phyloP scores from a whole-genome alignment of 2,113 vertebrate species.

The Solea senegalensis region DNA sequence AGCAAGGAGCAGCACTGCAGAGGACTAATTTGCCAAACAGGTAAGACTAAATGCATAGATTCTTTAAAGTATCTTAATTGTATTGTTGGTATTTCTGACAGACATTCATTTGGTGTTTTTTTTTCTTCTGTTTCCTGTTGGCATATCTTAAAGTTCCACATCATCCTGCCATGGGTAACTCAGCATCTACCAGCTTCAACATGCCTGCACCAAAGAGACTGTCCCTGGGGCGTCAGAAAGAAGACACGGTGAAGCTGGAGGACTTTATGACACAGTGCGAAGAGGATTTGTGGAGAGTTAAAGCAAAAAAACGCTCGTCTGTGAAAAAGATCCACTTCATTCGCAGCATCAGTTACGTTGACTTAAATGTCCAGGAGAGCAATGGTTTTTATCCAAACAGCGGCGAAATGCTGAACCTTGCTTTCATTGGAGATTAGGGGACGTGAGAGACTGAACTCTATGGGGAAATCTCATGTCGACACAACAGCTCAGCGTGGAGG shows the following conservation, averaged over 20 bases:
- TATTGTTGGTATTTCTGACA: neutral
- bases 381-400: neutral
- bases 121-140: neutral
- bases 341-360: conserved; percentile 11
- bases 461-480: neutral
- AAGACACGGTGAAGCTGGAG: conserved; percentile 47
- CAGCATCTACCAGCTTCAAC: conserved; percentile 31
- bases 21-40: neutral
- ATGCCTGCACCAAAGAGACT: conserved; percentile 32
- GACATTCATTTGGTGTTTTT: neutral
- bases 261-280: conserved; percentile 33
- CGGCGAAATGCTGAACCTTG: conserved; percentile 27
- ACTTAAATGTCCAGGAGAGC: conserved; percentile 7
- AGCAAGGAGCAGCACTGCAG: neutral
- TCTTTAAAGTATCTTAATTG: neutral
- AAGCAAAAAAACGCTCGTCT: conserved; percentile 20
- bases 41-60: conserved; percentile 1
- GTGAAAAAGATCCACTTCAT: conserved; percentile 20
- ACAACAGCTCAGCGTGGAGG: neutral
- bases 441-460: conserved; percentile 1
- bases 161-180: conserved; percentile 56
- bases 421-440: conserved; percentile 40
- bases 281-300: conserved; percentile 42
- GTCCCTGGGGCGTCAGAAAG: conserved; percentile 29
- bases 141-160: neutral